A percentile compares a stretch with the other conserved stretches of the same genome.
Evolutionary conservation across 2,797 vertebrate genomes (phyloP).

Genomic region (Lutjanus campechanus): DNA sequence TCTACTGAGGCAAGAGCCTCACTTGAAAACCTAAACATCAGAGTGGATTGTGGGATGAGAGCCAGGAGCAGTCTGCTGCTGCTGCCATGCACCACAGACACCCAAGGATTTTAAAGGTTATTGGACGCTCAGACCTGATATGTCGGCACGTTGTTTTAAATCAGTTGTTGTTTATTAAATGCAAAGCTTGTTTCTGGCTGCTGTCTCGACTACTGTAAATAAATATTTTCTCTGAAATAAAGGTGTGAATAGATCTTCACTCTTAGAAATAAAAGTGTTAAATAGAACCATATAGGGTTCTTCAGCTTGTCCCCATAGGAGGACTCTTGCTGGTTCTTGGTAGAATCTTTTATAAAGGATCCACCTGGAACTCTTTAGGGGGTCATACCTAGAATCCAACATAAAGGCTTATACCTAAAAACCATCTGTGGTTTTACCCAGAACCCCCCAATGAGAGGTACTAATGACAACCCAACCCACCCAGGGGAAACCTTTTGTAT

Average conservation of each 20-base stretch:
- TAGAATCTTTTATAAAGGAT: too few species aligned
- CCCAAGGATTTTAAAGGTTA: constrained; percentile 52
- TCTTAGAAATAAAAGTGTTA: too few species aligned
- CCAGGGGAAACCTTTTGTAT: too few species aligned
- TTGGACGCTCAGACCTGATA: constrained; percentile 29
- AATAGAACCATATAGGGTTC: too few species aligned
- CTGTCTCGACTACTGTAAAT: constrained; percentile 6
- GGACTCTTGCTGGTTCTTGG: too few species aligned
- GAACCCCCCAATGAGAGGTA: too few species aligned
- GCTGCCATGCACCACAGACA: constrained; percentile 1
- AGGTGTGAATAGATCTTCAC: not conserved
- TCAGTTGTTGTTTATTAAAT: constrained; percentile 11
- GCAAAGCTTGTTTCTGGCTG: constrained; percentile 19
- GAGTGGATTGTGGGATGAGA: constrained; percentile 63
- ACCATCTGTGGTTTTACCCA: too few species aligned
- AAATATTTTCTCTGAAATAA: constrained; percentile 14
- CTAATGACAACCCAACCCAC: too few species aligned
- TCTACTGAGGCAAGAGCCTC: constrained; percentile 60
- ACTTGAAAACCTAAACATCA: constrained; percentile 69
- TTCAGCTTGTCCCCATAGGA: too few species aligned
- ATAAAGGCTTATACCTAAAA: too few species aligned
- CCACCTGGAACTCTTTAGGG: too few species aligned
- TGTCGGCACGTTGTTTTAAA: constrained; percentile 24
- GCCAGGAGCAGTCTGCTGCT: constrained; percentile 49
- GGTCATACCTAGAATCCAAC: too few species aligned